Evolutionary conservation across 2,113 vertebrate genomes (phyloP), one percentile per base, ranked within the genome.

Genomic region (Falcunculus frontatus): DNA sequence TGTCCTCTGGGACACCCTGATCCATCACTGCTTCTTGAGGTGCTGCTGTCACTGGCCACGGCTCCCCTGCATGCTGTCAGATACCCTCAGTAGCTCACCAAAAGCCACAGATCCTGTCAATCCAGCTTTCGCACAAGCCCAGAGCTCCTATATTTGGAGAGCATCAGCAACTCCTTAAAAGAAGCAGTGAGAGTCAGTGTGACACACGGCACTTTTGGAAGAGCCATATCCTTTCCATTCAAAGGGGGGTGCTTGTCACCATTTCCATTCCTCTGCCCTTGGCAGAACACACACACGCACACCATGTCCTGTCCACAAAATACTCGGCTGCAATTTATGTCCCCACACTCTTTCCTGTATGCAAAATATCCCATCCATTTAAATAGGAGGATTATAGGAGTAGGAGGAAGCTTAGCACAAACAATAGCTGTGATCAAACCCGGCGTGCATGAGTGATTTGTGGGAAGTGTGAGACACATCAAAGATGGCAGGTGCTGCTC

Each of bases 401-500:
- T 84, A 15, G 95, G 93, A 96, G 92, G 95, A 49, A 81, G 96
- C 95, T 96, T 87, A 96, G 88, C 96, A 89, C 92, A 93, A 92
- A 94, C 96, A 96, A 96, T 96, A 50, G 95, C 96, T 94, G 93
- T 29, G 90, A 89, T 75, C 68, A 46, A 63, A 41, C 80, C 46
- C 85, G 10, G 90, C 5, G 5, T n/a, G 83, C 93, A 84, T 47
- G 44, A 67, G 90, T 22, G 85, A 57, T 81, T 89, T 84, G 95
- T 95, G 95, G 96, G 96, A 96, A 93, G 96, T 41, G 90, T 1
- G 41, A 95, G 95, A 95, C 94, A 23, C 63, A 65, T 52, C 87
- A 22, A 52, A 57, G 92, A 67, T 84, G 96, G 93, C 95, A 97
- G 95, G 95, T 95, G 95, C 94, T 95, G 93, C 95, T 94, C 85